Evolutionary conservation across 2,888 invertebrate species (phyloP), one percentile per base, ranked within the genome.

Genomic region (Aspidiotus destructor): DNA sequence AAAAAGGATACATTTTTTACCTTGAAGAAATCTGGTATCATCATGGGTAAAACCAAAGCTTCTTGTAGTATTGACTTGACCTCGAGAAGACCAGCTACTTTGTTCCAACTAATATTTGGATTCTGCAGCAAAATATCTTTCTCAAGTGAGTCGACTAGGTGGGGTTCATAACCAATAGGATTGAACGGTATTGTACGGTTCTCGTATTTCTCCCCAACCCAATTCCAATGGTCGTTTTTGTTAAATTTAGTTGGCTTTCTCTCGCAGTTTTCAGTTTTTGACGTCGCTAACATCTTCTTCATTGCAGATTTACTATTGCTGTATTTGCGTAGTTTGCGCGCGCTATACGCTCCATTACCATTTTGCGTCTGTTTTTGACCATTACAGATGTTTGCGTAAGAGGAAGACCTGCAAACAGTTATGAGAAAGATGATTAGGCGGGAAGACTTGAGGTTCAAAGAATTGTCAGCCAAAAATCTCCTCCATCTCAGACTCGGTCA

Each of bases 21-120:
- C 80, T 87, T 89, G 76, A 93, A 93, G 78, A 89, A 92, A 75
- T 92, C 89, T 0, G 92, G 92, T 83, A 92, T 88, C 70, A 90
- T 85, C 42, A 90, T 82, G 0, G 93, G 92, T 72, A 93, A 78
- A 0, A 93, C 91, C 73, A 92, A 88, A 2, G 92, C 92, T 77
- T 93, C 92, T 76, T 92, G 89, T 53, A 86, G 77, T 70, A 92
- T 84, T 41, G 87, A 81, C 75, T 88, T 88, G 0, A 88, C 88
- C 73, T 87, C 87, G 69, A 84, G 83, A 62, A 88, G 79, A 1
- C 87, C 88, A 2, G 88, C 84, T 13, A 88, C 87, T 76, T 86
- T 86, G 70, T 81, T 84, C 91, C 91, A 92, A 71, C 85, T 85
- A n/a, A 92, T 85, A 74, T 86, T 85, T 0, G 90, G 89, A 76